These are phyloP conservation scores for Cyprinodon variegatus DNA, from an alignment of 2,113 vertebrate species.

Conservation along the genomic window DNA sequence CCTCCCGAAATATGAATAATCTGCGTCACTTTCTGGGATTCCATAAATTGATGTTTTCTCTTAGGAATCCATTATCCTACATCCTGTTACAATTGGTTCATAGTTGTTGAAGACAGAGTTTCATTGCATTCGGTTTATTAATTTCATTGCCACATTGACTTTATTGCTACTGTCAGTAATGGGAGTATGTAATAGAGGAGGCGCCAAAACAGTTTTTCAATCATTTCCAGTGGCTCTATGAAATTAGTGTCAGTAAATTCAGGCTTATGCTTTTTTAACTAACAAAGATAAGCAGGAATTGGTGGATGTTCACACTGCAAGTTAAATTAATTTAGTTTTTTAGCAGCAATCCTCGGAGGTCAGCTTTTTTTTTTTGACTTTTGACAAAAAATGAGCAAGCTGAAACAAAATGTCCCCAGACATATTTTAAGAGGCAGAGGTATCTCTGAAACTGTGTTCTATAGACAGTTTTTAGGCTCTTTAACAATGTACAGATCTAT, in stretches of 20 bases:
- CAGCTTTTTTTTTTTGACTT: constrained; percentile 6
- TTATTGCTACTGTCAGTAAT: neutral
- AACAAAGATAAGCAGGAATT: neutral
- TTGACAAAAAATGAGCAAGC: neutral
- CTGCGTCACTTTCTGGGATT: constrained; percentile 19
- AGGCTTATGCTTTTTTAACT: neutral
- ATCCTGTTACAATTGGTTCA: constrained; percentile 2
- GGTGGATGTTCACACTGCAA: constrained; percentile 17
- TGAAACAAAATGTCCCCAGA: no score
- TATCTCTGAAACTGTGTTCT: neutral
- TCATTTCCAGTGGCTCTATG: neutral
- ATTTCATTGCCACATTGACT: constrained; percentile 6
- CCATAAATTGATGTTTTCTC: constrained; percentile 49
- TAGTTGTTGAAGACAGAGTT: neutral
- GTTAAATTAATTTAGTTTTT: constrained; percentile 23
- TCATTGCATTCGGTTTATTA: neutral
- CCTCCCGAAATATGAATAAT: constrained; percentile 23
- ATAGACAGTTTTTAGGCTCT: neutral
- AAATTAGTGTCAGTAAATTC: constrained; percentile 3
- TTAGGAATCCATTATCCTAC: neutral
- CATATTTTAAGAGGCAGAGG: neutral
- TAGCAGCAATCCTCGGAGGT: constrained; percentile 19
- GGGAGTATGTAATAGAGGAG: neutral
- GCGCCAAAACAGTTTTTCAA: neutral
- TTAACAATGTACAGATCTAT: no score